A percentile compares a stretch with the other conserved stretches of the same genome.
Evolutionary conservation across 2,888 invertebrate species (phyloP).

Genomic region (Creontiades dilutus): DNA sequence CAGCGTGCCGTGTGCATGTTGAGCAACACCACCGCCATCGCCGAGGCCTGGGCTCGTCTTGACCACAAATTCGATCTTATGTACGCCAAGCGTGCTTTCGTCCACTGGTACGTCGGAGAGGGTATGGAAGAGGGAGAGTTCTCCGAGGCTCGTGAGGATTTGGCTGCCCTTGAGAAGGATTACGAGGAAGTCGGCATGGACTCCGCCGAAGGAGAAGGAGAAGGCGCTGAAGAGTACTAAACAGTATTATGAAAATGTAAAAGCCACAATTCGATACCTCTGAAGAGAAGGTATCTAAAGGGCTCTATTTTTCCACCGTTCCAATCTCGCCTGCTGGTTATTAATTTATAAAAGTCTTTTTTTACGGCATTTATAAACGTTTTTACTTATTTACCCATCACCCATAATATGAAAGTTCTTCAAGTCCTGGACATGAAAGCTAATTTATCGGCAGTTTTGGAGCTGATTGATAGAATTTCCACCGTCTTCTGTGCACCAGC

Average conservation of each 20-base stretch:
- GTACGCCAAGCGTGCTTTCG: conserved; percentile 85
- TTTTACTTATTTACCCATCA: not conserved
- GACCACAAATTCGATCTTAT: conserved; percentile 85
- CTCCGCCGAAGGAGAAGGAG: conserved; percentile 83
- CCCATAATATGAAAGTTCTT: no score
- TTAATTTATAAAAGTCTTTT: conserved; percentile 3
- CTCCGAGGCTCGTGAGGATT: conserved; percentile 88
- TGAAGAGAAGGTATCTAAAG: not conserved
- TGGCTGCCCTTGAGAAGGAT: conserved; percentile 91
- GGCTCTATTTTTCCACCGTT: not conserved
- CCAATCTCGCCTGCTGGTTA: conserved; percentile 2
- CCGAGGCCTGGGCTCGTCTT: conserved; percentile 84
- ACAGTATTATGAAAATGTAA: not conserved
- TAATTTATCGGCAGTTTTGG: no score
- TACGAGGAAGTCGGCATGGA: conserved; percentile 88
- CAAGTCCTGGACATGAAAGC: no score
- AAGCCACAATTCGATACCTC: not conserved
- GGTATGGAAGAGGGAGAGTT: conserved; percentile 93
- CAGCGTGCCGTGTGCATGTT: conserved; percentile 98
- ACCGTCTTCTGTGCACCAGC: no score
- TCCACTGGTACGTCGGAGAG: conserved; percentile 91
- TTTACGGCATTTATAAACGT: conserved; percentile 7
- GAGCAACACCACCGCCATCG: conserved; percentile 93
- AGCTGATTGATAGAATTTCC: no score
- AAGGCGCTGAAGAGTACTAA: conserved; percentile 79